phyloP scores from a whole-genome alignment of 2,888 invertebrate species.

The Ectropis crepuscularia region DNA sequence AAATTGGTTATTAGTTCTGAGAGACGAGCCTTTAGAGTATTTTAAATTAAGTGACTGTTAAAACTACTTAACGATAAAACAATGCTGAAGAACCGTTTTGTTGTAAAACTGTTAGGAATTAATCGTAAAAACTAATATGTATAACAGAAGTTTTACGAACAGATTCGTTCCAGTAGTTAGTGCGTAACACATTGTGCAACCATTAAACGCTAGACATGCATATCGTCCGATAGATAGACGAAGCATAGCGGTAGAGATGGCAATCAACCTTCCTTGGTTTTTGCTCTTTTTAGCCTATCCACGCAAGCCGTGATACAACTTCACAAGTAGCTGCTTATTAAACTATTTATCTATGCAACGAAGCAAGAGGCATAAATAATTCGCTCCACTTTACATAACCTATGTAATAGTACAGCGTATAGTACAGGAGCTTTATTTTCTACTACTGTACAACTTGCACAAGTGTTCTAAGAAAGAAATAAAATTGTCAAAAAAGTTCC shows the following conservation, averaged over 20 bases:
- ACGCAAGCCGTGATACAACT: conserved; percentile 22
- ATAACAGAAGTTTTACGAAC: conserved; percentile 16
- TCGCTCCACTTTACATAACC: neutral
- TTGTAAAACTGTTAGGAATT: neutral
- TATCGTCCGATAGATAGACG: conserved; percentile 22
- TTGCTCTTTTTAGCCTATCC: conserved; percentile 1
- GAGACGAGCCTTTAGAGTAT: too few species aligned
- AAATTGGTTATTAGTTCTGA: too few species aligned
- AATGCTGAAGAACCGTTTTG: too few species aligned
- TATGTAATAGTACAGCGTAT: neutral
- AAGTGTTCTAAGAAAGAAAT: too few species aligned
- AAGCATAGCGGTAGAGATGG: conserved; percentile 30
- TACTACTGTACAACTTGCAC: too few species aligned
- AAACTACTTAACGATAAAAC: too few species aligned
- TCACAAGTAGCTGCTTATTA: conserved; percentile 1
- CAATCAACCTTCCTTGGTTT: conserved; percentile 27
- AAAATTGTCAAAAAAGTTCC: too few species aligned
- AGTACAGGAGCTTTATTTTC: too few species aligned
- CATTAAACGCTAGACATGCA: conserved; percentile 30
- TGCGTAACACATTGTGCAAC: conserved; percentile 48
- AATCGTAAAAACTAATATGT: neutral
- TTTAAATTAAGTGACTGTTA: too few species aligned
- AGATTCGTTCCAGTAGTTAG: conserved; percentile 26
- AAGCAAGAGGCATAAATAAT: conserved; percentile 7
- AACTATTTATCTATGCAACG: conserved; percentile 17